Conservation (phyloP, 2,888 invertebrate species). For the Rhingia campestris region DNA sequence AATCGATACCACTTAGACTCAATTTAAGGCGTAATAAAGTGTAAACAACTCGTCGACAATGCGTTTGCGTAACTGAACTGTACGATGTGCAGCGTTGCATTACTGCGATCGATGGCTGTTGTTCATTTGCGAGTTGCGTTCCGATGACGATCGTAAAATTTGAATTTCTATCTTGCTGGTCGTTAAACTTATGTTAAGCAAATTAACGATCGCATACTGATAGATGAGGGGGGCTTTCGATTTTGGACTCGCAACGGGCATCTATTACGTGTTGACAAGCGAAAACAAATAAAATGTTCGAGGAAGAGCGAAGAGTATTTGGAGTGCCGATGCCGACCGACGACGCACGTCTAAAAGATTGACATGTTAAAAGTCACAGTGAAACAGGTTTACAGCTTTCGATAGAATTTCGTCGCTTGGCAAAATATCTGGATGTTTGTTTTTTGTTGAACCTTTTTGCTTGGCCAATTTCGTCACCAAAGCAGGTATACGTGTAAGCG, state of each 20-base stretch:
- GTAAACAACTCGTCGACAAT: slow-evolving; percentile 65
- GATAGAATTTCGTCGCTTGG: slow-evolving; percentile 22
- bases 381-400: slow-evolving; percentile 47
- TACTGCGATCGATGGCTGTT: neutral
- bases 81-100: slow-evolving; percentile 2
- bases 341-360: slow-evolving; percentile 20
- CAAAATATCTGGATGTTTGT: neutral
- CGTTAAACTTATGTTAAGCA: slow-evolving; percentile 49
- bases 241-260: slow-evolving; percentile 8
- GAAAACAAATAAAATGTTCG: slow-evolving; percentile 25
- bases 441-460: slow-evolving; percentile 21
- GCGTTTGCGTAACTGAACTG: slow-evolving; percentile 58
- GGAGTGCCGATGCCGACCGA: slow-evolving; percentile 21
- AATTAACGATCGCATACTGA: slow-evolving; percentile 47
- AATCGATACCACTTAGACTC: slow-evolving; percentile 71
- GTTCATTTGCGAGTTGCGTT: slow-evolving; percentile 17
- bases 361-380: slow-evolving; percentile 40
- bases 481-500: neutral
- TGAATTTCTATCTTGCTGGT: slow-evolving; percentile 46
- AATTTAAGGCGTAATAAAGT: slow-evolving; percentile 71
- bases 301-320: slow-evolving; percentile 14
- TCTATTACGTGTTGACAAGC: slow-evolving; percentile 45
- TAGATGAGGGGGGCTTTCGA: slow-evolving; percentile 32
- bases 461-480: slow-evolving; percentile 40
- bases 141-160: slow-evolving; percentile 61